A percentile compares a stretch with the other conserved stretches of the same genome.
These are phyloP conservation scores for Acropora tenuis DNA, from an alignment of 64 coral and sea anemone species.

Conservation along the genomic window DNA sequence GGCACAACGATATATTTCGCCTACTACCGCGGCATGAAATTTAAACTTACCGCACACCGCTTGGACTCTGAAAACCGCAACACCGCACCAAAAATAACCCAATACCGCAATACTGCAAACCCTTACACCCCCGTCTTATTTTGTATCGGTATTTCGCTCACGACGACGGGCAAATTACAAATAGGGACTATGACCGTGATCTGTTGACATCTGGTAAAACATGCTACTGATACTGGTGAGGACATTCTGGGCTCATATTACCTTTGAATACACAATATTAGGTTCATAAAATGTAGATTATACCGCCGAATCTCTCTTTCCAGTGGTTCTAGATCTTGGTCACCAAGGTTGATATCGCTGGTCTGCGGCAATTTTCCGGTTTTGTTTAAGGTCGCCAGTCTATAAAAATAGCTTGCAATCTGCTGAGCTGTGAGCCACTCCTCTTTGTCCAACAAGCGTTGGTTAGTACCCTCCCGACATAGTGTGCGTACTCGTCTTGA, in stretches of 20 bases:
- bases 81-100: no score
- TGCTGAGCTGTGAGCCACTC: background rate
- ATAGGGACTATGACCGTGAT: slow-evolving; percentile 2
- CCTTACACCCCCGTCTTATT: background rate
- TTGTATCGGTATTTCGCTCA: slow-evolving; percentile 5
- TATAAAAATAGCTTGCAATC: background rate
- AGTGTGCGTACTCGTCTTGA: no score
- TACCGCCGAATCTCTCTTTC: background rate
- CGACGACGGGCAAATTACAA: background rate
- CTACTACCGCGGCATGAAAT: no score
- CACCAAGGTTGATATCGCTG: no score
- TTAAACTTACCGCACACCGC: no score
- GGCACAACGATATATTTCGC: no score
- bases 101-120: no score
- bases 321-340: no score
- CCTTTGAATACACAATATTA: slow-evolving; percentile 17
- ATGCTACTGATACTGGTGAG: background rate
- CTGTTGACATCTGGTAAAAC: background rate
- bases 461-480: background rate
- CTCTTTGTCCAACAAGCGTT: background rate
- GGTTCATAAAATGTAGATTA: slow-evolving; percentile 4
- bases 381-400: background rate
- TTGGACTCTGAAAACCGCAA: no score
- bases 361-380: background rate
- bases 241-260: background rate